Evolutionary conservation across 2,797 vertebrate genomes (phyloP).

Genomic region (Megaceryle alcyon): DNA sequence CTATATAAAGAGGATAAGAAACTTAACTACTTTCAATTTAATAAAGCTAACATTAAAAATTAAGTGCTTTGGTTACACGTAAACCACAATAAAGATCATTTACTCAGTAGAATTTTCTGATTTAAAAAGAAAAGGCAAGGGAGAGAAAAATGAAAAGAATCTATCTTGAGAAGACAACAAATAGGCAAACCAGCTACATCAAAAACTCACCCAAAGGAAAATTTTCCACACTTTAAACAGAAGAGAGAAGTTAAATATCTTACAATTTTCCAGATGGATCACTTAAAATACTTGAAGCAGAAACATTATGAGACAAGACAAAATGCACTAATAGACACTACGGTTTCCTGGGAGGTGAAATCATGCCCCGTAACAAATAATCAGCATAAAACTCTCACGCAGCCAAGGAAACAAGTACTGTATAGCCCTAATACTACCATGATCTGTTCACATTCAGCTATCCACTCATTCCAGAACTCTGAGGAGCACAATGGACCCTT

Average conservation of each 20-base stretch:
- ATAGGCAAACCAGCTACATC: background rate
- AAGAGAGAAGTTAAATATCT: background rate
- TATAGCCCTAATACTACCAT: background rate
- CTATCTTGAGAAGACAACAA: background rate
- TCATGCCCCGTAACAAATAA: background rate
- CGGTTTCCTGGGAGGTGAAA: background rate
- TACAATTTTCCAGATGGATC: background rate
- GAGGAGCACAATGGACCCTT: background rate
- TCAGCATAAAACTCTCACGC: background rate
- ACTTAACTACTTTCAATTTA: background rate
- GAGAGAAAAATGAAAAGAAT: background rate
- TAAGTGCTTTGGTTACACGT: background rate
- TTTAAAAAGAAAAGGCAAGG: background rate
- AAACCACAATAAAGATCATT: background rate
- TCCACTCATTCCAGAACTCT: background rate
- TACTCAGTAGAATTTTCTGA: background rate
- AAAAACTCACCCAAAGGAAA: background rate
- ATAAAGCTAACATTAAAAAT: background rate
- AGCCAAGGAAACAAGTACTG: background rate
- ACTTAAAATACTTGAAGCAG: background rate
- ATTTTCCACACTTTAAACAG: background rate
- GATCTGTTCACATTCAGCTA: background rate
- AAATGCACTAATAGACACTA: background rate
- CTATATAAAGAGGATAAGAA: background rate
- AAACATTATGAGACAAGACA: background rate